Percentiles rank a stretch among this genome's conserved stretches.
These are phyloP conservation scores for Chirona hameri DNA, from an alignment of 2,888 invertebrate genomes.

Conservation along the genomic window DNA sequence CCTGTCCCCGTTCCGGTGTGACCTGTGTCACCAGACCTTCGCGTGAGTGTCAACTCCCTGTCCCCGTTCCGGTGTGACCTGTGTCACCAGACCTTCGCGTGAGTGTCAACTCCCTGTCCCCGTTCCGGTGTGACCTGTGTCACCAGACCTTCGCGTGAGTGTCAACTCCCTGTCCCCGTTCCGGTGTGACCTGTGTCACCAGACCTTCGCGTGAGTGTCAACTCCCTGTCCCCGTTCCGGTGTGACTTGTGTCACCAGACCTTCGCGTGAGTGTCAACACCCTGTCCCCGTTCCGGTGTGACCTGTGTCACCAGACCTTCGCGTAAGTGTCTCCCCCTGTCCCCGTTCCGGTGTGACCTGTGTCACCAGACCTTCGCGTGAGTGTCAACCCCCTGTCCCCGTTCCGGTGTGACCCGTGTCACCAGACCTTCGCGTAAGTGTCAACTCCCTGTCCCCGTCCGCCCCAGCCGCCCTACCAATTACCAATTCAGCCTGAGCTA, in stretches of 20 bases:
- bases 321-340: not conserved
- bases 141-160: conserved; percentile 8
- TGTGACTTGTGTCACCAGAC: not conserved
- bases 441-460: not conserved
- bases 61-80: not conserved
- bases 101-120: conserved; percentile 11
- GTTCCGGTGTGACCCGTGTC: not conserved
- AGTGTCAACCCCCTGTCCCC: not conserved
- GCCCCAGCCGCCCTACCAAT: too few relatives aligned
- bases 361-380: conserved; percentile 3
- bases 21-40: not conserved
- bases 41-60: conserved; percentile 22
- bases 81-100: not conserved
- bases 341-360: not conserved
- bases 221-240: not conserved
- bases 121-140: not conserved
- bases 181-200: not conserved
- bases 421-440: conserved; percentile 3
- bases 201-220: conserved; percentile 23
- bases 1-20: not conserved
- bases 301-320: not conserved
- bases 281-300: not conserved
- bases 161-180: conserved; percentile 9
- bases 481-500: too few relatives aligned
- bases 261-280: not conserved